Percentiles rank a stretch among this genome's conserved stretches.
phyloP scores from a whole-genome alignment of 2,888 invertebrate species.

The Morinoia aosen region DNA sequence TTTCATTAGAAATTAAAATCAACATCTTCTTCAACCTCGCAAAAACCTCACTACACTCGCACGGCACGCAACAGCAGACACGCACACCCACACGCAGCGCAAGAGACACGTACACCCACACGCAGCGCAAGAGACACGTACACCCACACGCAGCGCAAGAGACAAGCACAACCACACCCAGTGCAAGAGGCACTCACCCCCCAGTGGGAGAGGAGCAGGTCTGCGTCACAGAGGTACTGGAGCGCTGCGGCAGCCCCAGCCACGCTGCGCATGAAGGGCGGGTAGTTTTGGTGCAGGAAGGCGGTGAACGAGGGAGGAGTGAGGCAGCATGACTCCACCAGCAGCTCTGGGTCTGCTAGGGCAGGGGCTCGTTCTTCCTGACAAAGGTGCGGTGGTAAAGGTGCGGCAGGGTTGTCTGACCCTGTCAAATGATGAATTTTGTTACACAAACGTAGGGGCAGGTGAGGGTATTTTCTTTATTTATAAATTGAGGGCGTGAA shows the following conservation, averaged over 20 bases:
- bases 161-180: too few relatives aligned
- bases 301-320: constrained; percentile 59
- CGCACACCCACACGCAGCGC: too few relatives aligned
- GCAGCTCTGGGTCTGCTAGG: constrained; percentile 56
- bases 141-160: too few relatives aligned
- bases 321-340: constrained; percentile 60
- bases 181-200: background rate
- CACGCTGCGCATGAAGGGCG: constrained; percentile 52
- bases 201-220: constrained; percentile 22
- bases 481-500: background rate
- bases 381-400: constrained; percentile 58
- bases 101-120: too few relatives aligned
- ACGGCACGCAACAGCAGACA: background rate
- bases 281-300: constrained; percentile 64
- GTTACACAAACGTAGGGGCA: background rate
- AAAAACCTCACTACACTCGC: background rate
- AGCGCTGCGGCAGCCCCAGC: background rate
- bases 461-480: background rate
- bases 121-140: too few relatives aligned
- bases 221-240: constrained; percentile 33
- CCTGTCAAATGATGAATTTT: background rate
- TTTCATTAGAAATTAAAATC: background rate
- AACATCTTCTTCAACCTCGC: background rate
- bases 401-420: background rate
- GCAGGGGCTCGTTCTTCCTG: constrained; percentile 58